Percentiles rank a stretch among this genome's conserved stretches.
Conservation (phyloP, 1,140 invertebrate species). For the Trachymyrmex cornetzi region DNA sequence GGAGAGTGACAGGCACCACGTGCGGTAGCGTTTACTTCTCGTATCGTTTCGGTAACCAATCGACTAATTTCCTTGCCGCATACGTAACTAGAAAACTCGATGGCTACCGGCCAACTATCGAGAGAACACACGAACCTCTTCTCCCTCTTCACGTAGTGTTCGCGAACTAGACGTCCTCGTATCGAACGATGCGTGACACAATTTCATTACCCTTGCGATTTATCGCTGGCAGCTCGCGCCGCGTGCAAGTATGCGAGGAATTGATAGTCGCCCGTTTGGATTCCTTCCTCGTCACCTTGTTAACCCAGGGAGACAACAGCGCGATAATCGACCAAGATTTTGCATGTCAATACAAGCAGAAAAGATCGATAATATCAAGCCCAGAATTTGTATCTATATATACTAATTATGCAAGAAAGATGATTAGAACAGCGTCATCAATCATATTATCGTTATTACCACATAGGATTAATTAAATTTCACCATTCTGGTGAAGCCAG, state of each 20-base stretch:
- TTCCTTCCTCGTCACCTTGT: slow-evolving; percentile 22
- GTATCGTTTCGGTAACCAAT: background rate
- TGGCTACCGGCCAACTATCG: slow-evolving; percentile 27
- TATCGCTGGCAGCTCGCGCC: slow-evolving; percentile 12
- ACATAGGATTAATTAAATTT: slow-evolving; percentile 1
- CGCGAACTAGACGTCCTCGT: slow-evolving; percentile 13
- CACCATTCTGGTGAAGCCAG: background rate
- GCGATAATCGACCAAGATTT: background rate
- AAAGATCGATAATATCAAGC: background rate
- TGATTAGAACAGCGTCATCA: background rate
- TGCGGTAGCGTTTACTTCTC: slow-evolving; percentile 4
- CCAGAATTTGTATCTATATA: background rate
- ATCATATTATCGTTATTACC: background rate
- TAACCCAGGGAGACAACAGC: background rate
- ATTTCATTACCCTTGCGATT: slow-evolving; percentile 46
- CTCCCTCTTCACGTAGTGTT: background rate
- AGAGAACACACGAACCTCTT: background rate
- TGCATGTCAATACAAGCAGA: background rate
- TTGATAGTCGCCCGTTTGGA: background rate
- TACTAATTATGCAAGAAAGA: background rate
- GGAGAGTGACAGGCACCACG: slow-evolving; percentile 18
- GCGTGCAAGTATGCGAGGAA: slow-evolving; percentile 50
- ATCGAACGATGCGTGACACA: slow-evolving; percentile 44
- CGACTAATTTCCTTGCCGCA: background rate
- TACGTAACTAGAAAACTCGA: background rate